These are phyloP conservation scores for Lepidurus arcticus DNA, from an alignment of 1,140 invertebrate species.

Conservation along the genomic window DNA sequence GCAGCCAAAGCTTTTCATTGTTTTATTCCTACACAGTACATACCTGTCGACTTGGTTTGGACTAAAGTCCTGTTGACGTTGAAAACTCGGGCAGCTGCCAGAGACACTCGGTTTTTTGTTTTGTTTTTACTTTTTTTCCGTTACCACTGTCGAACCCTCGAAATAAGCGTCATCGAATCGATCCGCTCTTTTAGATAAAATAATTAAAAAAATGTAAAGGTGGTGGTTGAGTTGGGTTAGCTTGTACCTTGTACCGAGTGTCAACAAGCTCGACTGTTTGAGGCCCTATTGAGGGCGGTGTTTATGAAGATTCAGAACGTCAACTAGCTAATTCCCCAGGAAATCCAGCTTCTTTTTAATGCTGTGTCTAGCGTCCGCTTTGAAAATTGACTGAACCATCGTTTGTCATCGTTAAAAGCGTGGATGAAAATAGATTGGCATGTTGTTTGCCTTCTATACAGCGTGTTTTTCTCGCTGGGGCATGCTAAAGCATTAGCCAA, in stretches of 20 bases:
- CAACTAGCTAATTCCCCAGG: background rate
- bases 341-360: background rate
- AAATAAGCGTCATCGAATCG: background rate
- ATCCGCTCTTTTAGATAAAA: background rate
- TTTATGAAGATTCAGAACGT: background rate
- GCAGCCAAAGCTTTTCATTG: background rate
- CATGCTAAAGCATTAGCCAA: background rate
- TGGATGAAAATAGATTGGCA: slow-evolving; percentile 22
- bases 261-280: background rate
- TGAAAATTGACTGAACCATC: background rate
- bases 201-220: background rate
- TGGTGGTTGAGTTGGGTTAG: background rate
- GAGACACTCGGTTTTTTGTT: background rate
- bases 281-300: too few relatives aligned
- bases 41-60: background rate
- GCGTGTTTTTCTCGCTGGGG: background rate
- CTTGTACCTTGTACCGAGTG: background rate
- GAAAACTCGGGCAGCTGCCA: slow-evolving; percentile 17
- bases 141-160: background rate
- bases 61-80: background rate
- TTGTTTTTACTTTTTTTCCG: background rate
- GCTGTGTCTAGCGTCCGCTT: background rate
- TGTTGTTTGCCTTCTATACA: slow-evolving; percentile 6
- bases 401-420: slow-evolving; percentile 9
- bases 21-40: background rate